Conservation (phyloP, 2,797 vertebrate genomes). For the Mycteria americana region DNA sequence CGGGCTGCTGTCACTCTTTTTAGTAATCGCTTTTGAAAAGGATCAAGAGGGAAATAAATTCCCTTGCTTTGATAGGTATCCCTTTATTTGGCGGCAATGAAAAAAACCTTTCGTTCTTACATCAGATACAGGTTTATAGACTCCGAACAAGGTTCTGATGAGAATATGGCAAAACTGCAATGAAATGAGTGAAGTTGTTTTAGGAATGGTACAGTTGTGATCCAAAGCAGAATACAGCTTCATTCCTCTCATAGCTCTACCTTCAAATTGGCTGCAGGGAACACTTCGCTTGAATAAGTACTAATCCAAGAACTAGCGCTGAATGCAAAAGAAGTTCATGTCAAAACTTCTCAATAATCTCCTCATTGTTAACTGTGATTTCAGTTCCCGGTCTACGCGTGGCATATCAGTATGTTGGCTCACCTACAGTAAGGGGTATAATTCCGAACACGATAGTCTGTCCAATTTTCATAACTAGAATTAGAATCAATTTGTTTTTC, state of each 20-base stretch:
- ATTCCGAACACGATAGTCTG: not conserved
- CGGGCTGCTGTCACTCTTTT: not conserved
- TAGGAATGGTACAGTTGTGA: not conserved
- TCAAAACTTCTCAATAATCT: not conserved
- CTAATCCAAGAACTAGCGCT: not conserved
- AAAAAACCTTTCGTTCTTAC: not conserved
- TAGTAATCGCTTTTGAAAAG: not conserved
- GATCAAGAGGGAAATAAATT: not conserved
- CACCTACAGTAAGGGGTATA: not conserved
- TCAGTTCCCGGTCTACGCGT: not conserved
- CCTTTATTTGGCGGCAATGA: not conserved
- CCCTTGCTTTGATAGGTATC: not conserved
- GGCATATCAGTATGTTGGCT: not conserved
- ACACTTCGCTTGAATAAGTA: not conserved
- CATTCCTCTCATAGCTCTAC: not conserved
- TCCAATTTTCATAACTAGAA: not conserved
- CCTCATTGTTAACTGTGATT: not conserved
- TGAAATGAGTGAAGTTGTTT: not conserved
- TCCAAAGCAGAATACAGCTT: not conserved
- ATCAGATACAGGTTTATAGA: not conserved
- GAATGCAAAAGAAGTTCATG: not conserved
- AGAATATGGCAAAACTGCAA: not conserved
- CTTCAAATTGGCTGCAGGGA: not conserved
- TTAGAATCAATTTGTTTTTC: conserved; percentile 18
- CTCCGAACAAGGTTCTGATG: not conserved